Percentiles rank a stretch among this genome's conserved stretches.
phyloP scores from a whole-genome alignment of 2,888 invertebrate genomes.

The Marronus borbonicus region DNA sequence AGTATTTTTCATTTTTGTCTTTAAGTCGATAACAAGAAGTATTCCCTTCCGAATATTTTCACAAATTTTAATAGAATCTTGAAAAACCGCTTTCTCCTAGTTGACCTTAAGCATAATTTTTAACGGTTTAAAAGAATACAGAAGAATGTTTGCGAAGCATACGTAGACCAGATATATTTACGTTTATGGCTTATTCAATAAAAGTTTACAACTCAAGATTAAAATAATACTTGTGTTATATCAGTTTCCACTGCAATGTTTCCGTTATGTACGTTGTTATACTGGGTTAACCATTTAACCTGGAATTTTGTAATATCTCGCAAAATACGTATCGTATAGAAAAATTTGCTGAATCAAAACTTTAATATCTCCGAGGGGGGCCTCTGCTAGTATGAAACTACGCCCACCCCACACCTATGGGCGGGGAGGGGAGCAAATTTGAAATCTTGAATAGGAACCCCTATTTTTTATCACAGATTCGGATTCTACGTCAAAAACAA shows the following conservation, averaged over 20 bases:
- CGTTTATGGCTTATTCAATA: not conserved
- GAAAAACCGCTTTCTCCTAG: conserved; percentile 13
- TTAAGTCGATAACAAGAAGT: not conserved
- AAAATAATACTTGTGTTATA: not conserved
- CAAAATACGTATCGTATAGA: too few species aligned
- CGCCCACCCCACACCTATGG: too few species aligned
- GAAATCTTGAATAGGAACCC: too few species aligned
- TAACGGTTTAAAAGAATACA: not conserved
- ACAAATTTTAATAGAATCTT: not conserved
- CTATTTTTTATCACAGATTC: too few species aligned
- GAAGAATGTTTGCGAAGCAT: not conserved
- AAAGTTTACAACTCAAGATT: not conserved
- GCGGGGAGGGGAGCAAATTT: too few species aligned
- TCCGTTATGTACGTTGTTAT: not conserved
- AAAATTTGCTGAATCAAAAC: too few species aligned
- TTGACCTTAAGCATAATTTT: not conserved
- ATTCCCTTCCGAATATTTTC: not conserved
- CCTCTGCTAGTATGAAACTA: too few species aligned
- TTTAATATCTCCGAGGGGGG: too few species aligned
- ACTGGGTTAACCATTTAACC: too few species aligned
- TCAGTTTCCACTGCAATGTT: not conserved
- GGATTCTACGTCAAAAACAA: too few species aligned
- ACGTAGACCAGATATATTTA: not conserved
- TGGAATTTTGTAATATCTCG: too few species aligned
- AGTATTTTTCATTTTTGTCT: not conserved